Percentiles rank a stretch among this genome's conserved stretches.
These are phyloP conservation scores for Adelges cooleyi DNA, from an alignment of 1,140 invertebrate species.

Conservation along the genomic window DNA sequence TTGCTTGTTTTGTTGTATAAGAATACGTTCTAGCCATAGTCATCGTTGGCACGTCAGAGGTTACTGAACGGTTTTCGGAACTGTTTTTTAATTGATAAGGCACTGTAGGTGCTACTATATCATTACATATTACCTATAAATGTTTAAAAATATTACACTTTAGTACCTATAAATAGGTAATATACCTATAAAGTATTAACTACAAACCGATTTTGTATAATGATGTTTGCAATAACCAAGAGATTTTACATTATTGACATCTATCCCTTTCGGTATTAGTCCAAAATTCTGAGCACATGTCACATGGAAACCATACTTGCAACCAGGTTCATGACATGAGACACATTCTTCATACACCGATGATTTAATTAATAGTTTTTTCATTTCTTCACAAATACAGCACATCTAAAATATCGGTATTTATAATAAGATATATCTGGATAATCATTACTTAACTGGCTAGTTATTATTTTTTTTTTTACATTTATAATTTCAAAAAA, in stretches of 20 bases:
- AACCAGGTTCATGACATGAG: constrained; percentile 91
- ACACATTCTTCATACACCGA: constrained; percentile 80
- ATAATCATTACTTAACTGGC: too few relatives aligned
- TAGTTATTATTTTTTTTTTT: too few relatives aligned
- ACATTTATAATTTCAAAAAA: too few relatives aligned
- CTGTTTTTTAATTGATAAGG: constrained; percentile 2
- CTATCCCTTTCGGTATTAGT: constrained; percentile 88
- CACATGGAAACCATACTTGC: constrained; percentile 93
- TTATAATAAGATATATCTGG: too few relatives aligned
- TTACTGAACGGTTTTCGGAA: constrained; percentile 1
- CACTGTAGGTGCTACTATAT: constrained; percentile 6
- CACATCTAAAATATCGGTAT: constrained; percentile 48
- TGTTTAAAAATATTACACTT: constrained; percentile 45
- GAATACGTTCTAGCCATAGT: neutral
- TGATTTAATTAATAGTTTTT: constrained; percentile 61
- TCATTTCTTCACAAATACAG: constrained; percentile 88
- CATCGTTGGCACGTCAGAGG: neutral
- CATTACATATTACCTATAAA: constrained; percentile 3
- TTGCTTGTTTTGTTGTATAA: constrained; percentile 3
- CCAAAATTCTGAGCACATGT: constrained; percentile 92
- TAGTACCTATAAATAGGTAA: too few relatives aligned
- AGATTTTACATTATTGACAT: constrained; percentile 93
- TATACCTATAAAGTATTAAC: too few relatives aligned
- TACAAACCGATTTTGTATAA: constrained; percentile 61
- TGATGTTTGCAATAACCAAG: constrained; percentile 95